These are phyloP conservation scores for Engystomops pustulosus DNA, from an alignment of 2,113 vertebrate genomes.

Conservation along the genomic window DNA sequence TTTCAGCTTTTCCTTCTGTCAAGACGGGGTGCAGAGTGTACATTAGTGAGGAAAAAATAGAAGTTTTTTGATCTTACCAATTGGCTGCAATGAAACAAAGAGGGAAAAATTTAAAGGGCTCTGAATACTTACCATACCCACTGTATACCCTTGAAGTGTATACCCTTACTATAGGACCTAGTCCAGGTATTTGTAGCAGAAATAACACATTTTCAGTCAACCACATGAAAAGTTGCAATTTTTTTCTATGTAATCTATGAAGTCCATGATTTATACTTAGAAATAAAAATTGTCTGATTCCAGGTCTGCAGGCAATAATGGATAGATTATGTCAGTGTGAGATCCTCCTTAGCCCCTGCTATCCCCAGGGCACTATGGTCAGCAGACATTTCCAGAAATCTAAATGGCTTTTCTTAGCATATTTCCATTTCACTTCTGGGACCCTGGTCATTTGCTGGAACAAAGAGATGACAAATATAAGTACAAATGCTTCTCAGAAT, in stretches of 20 bases:
- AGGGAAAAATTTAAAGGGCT: no score
- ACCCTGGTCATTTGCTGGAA: conserved; percentile 41
- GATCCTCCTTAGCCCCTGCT: conserved; percentile 16
- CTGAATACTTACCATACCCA: no score
- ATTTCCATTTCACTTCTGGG: conserved; percentile 42
- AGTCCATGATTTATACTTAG: conserved; percentile 19
- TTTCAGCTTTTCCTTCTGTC: no score
- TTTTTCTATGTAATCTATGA: background rate
- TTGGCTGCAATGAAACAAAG: no score
- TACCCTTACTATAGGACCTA: background rate
- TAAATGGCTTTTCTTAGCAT: conserved; percentile 28
- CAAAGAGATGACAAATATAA: conserved; percentile 42
- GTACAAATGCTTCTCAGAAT: conserved; percentile 33
- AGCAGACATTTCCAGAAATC: conserved; percentile 36
- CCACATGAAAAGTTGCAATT: background rate
- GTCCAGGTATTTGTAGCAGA: background rate
- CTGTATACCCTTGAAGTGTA: no score
- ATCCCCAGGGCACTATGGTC: conserved; percentile 23
- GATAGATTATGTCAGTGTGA: background rate
- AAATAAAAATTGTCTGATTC: conserved; percentile 20
- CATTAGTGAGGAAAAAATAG: no score
- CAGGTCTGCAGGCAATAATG: conserved; percentile 16
- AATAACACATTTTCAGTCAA: background rate
- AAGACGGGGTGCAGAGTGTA: no score
- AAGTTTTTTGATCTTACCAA: no score